Conservation (phyloP, 2,797 vertebrate species). For the Bradypodion pumilum region DNA sequence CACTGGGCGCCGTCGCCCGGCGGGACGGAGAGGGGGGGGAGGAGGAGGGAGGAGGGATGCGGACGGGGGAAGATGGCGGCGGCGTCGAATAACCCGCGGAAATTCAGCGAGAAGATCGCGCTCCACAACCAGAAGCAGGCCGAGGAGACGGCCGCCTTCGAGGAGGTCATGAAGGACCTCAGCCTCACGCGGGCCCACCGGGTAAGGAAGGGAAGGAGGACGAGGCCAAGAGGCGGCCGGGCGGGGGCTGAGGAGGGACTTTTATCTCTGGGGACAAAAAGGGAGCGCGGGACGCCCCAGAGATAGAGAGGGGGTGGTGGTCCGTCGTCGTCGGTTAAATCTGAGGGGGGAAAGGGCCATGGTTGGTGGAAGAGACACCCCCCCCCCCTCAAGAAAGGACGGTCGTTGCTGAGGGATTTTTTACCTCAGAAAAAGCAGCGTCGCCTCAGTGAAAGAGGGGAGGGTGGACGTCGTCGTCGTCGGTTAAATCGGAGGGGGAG, state of each 20-base stretch:
- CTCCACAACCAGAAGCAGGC: conserved; percentile 97
- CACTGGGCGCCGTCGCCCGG: background rate
- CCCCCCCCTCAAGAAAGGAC: no score
- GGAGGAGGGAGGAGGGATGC: conserved; percentile 77
- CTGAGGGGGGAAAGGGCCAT: no score
- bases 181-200: conserved; percentile 94
- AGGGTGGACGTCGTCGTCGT: no score
- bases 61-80: conserved; percentile 96
- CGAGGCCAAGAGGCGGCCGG: no score
- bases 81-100: conserved; percentile 97
- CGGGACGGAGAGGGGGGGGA: background rate
- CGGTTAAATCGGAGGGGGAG: no score
- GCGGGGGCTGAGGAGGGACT: background rate
- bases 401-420: no score
- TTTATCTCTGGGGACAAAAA: no score
- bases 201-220: conserved; percentile 78
- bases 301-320: background rate
- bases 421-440: no score
- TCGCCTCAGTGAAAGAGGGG: no score
- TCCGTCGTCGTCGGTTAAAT: no score
- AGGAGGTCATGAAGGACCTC: conserved; percentile 97
- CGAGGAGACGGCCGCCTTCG: conserved; percentile 95
- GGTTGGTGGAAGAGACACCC: no score
- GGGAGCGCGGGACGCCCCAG: no score
- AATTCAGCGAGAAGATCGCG: conserved; percentile 99